Evolutionary conservation across 2,113 vertebrate genomes (phyloP), one percentile per base, ranked within the genome.

Genomic region (Oreochromis spilurus): DNA sequence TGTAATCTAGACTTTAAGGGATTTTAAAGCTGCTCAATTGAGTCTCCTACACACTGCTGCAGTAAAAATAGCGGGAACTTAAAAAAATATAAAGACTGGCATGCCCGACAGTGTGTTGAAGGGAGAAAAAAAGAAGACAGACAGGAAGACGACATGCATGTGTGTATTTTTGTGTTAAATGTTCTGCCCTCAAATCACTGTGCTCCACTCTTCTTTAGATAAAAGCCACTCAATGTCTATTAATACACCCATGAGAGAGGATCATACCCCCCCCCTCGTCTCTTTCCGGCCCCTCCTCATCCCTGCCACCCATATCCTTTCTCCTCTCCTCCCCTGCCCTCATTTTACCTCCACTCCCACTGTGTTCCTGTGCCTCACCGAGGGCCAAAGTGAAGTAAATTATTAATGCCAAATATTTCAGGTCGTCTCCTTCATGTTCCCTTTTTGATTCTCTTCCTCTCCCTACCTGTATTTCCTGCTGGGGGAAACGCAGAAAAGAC

Each of bases 221-320:
- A 96, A 96, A 94, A 94, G 87, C 91, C 92, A 92, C 94, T 94
- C 86, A 87, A 82, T 21, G 75, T 93, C 95, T 95, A 96, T 94
- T 92, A 94, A 96, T 96, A 96, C 38, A 85, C 88, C 45, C 79
- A 62, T 82, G 88, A 91, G 65, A 86, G 85, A 90, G 62, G 88
- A 82, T 92, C 75, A 58, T 83, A 34, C 57, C 57, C 80, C 84
- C 21, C 21, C 54, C 77, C 48, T 24, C 4, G 21, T 70, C 53
- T 82, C 55, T 45, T 52, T 84, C 79, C 90, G 57, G 21, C 80
- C 48, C 52, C 31, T 67, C 43, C 57, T 80, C 45, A 24, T 21
- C 21, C 45, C 67, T 70, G 38, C 60, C 54, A 53, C 50, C 84
- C 82, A 54, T 88, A 60, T 77, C 29, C 72, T 48, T 48, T 62